These are phyloP conservation scores for Sandelia bainsii DNA, from an alignment of 2,797 vertebrate species.

Conservation along the genomic window DNA sequence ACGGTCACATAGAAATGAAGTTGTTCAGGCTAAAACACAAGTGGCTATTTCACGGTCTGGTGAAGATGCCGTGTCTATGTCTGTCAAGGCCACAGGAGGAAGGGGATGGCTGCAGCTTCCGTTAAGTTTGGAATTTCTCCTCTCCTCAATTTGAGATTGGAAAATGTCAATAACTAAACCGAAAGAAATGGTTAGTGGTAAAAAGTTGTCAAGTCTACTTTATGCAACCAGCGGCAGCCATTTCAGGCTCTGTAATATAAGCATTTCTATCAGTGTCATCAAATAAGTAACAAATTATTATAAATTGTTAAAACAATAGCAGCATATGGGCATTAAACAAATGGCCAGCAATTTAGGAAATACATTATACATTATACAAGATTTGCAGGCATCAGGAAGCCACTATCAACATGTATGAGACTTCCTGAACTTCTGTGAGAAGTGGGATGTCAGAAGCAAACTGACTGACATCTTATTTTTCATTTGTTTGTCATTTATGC, in stretches of 20 bases:
- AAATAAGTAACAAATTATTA: not conserved
- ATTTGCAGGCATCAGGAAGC: too few relatives aligned
- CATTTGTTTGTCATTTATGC: too few relatives aligned
- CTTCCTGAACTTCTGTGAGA: too few relatives aligned
- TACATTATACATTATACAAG: too few relatives aligned
- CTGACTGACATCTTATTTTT: too few relatives aligned
- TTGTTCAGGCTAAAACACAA: conserved; percentile 76
- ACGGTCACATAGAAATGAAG: conserved; percentile 68
- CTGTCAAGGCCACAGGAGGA: conserved; percentile 59
- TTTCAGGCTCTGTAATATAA: not conserved
- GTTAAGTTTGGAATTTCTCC: conserved; percentile 39
- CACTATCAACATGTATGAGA: too few relatives aligned
- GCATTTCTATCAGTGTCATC: not conserved
- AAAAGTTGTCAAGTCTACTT: not conserved
- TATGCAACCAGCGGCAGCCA: not conserved
- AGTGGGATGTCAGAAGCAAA: too few relatives aligned
- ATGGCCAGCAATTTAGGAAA: not conserved
- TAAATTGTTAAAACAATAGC: too few relatives aligned
- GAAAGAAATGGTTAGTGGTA: conserved; percentile 19
- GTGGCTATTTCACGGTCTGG: conserved; percentile 79
- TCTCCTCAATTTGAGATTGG: conserved; percentile 28
- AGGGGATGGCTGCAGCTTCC: conserved; percentile 11
- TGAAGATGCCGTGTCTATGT: conserved; percentile 70
- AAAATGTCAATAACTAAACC: conserved; percentile 40
- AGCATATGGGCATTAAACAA: not conserved